Conservation (phyloP, 2,888 invertebrate genomes). For the Drosophila anomelani region DNA sequence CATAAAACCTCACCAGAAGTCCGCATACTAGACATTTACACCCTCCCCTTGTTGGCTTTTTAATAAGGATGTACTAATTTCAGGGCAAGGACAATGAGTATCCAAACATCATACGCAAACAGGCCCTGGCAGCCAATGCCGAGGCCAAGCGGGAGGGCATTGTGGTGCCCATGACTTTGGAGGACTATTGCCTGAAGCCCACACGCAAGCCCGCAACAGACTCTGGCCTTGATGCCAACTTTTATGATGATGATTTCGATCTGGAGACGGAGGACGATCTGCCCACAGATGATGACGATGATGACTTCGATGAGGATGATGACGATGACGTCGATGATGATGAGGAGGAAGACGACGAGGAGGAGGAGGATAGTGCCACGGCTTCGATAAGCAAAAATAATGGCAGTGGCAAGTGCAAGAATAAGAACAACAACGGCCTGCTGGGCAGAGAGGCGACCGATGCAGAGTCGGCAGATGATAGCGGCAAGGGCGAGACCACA, state of each 20-base stretch:
- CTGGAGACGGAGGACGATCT: slow-evolving; percentile 90
- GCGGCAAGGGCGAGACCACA: slow-evolving; percentile 93
- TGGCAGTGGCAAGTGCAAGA: slow-evolving; percentile 59
- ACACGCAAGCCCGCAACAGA: slow-evolving; percentile 94
- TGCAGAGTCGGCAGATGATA: slow-evolving; percentile 88
- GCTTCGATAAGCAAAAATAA: slow-evolving; percentile 57
- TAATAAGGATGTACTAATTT: slow-evolving; percentile 30
- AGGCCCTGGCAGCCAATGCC: slow-evolving; percentile 96
- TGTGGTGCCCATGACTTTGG: slow-evolving; percentile 97
- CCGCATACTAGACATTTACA: slow-evolving; percentile 23
- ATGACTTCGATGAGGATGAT: slow-evolving; percentile 65
- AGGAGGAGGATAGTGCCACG: slow-evolving; percentile 67
- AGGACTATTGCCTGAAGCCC: slow-evolving; percentile 99
- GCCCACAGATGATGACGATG: slow-evolving; percentile 88
- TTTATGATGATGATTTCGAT: slow-evolving; percentile 98
- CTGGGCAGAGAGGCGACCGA: slow-evolving; percentile 52
- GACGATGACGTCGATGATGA: slow-evolving; percentile 65
- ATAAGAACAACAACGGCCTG: slow-evolving; percentile 63
- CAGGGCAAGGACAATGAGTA: slow-evolving; percentile 98
- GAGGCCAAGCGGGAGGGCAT: slow-evolving; percentile 99
- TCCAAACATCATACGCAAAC: slow-evolving; percentile 98
- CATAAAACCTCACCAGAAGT: slow-evolving; percentile 1
- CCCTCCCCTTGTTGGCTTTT: background rate
- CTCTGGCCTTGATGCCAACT: slow-evolving; percentile 94
- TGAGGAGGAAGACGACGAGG: slow-evolving; percentile 84